Base-by-base conservation (phyloP, 2,888 invertebrate species). In the Podabrus alpinus region DNA sequence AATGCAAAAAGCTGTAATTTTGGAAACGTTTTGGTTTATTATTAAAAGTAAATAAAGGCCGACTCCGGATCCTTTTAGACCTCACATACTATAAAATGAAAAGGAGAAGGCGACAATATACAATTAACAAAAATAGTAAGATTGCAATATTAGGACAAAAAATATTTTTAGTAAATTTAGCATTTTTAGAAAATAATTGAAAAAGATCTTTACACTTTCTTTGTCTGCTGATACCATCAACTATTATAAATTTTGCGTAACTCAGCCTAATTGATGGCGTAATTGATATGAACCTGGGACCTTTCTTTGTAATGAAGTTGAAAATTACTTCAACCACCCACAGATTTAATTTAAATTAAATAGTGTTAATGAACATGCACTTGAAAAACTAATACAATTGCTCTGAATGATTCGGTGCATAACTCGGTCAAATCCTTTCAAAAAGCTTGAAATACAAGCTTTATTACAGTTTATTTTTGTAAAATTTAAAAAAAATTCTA, bases 111-210 rank as follows among this genome's bases (percentile, higher is more conserved):
- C n/a, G n/a, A n/a, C n/a, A n/a, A n/a, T n/a, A n/a, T n/a, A n/a
- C n/a, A n/a, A n/a, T n/a, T n/a, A n/a, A n/a, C n/a, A n/a, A n/a
- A n/a, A n/a, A n/a, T n/a, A n/a, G n/a, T n/a, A 19, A 19, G 2
- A 4, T 19, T 19, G 19, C 2, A 19, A 3, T 19, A n/a, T 91
- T 89, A 89, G 83, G 96, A 94, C 82, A 3, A 21, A 7, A 92
- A 93, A 79, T 89, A 89, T 3, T 89, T 90, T 11, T 87, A 0
- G 86, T 96, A 1, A 96, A 97, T 86, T 91, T 93, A 2, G 91
- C 95, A 9, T 92, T 94, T 69, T 89, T 94, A 88, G 96, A 96
- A 85, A 91, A 15, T 11, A 9, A 60, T 59, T 59, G n/a, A n/a
- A n/a, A n/a, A n/a, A n/a, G n/a, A n/a, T n/a, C n/a, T n/a, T n/a